Percentiles rank a stretch among this genome's conserved stretches.
Conservation (phyloP, 2,888 invertebrate genomes). For the Chrysomela aeneicollis region DNA sequence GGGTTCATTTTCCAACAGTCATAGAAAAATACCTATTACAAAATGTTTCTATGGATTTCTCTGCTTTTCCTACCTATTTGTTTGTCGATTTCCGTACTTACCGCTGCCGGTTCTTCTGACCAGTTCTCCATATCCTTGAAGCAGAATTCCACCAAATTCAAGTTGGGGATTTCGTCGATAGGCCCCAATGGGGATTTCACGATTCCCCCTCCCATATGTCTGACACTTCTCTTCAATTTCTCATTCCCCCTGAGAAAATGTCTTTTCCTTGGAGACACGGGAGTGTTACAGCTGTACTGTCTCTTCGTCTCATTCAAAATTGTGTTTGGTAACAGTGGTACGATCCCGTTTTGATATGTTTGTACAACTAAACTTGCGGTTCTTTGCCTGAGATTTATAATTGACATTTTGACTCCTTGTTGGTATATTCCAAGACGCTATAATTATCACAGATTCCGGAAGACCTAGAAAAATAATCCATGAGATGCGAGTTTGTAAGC, state of each 20-base stretch:
- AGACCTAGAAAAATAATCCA: slow-evolving; percentile 10
- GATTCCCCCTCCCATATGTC: slow-evolving; percentile 47
- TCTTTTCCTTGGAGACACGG: slow-evolving; percentile 13
- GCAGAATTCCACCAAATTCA: slow-evolving; percentile 68
- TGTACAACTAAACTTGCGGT: slow-evolving; percentile 31
- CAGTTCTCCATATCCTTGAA: slow-evolving; percentile 67
- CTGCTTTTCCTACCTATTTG: too few relatives aligned
- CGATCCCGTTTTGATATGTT: slow-evolving; percentile 40
- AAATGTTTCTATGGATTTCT: too few relatives aligned
- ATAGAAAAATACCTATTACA: too few relatives aligned
- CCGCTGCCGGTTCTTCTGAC: slow-evolving; percentile 69
- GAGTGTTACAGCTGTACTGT: slow-evolving; percentile 25
- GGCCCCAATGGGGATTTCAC: slow-evolving; percentile 65
- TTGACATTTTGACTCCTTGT: slow-evolving; percentile 29
- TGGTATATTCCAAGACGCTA: slow-evolving; percentile 1
- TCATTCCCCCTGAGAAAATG: slow-evolving; percentile 23
- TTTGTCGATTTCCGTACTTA: too few relatives aligned
- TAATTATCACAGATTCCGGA: slow-evolving; percentile 24
- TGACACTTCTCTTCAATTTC: slow-evolving; percentile 34
- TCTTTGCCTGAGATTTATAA: slow-evolving; percentile 33
- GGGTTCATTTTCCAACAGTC: too few relatives aligned
- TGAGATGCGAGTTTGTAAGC: too few relatives aligned
- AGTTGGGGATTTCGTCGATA: slow-evolving; percentile 64
- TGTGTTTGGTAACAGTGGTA: slow-evolving; percentile 36
- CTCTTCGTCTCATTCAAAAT: slow-evolving; percentile 24